phyloP scores from a whole-genome alignment of 92 coral and sea anemone species.

The Siderastrea siderea region DNA sequence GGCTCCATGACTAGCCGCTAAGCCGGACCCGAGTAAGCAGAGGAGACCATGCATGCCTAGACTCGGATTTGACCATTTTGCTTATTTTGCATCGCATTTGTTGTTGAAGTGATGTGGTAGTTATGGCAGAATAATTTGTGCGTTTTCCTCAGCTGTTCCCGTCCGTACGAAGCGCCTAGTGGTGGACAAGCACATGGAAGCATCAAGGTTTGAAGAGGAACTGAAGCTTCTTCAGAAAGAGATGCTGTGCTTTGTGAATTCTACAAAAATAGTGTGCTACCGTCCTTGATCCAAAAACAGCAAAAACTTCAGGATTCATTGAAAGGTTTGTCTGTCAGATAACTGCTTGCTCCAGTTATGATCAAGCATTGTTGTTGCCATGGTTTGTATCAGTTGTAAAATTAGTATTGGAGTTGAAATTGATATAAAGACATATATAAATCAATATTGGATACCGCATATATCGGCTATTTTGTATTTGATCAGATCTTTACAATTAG shows the following conservation, averaged over 20 bases:
- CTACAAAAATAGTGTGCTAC: constrained; percentile 39
- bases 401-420: no score
- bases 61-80: no score
- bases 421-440: no score
- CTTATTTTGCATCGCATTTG: no score
- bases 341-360: neutral
- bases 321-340: constrained; percentile 3
- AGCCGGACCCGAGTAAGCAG: no score
- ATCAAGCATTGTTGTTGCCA: neutral
- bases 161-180: constrained; percentile 56
- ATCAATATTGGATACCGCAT: no score
- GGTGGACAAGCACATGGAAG: constrained; percentile 78
- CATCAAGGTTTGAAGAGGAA: constrained; percentile 53
- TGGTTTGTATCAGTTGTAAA: neutral
- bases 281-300: constrained; percentile 14
- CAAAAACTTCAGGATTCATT: constrained; percentile 8
- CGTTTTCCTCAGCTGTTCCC: constrained; percentile 41
- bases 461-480: no score
- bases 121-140: no score
- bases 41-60: no score
- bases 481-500: no score
- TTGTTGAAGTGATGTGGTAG: no score
- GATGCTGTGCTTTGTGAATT: constrained; percentile 59
- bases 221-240: constrained; percentile 53
- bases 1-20: no score